A percentile compares a stretch with the other conserved stretches of the same genome.
phyloP scores from a whole-genome alignment of 1,140 invertebrate species.

The Lordiphosa collinella region DNA sequence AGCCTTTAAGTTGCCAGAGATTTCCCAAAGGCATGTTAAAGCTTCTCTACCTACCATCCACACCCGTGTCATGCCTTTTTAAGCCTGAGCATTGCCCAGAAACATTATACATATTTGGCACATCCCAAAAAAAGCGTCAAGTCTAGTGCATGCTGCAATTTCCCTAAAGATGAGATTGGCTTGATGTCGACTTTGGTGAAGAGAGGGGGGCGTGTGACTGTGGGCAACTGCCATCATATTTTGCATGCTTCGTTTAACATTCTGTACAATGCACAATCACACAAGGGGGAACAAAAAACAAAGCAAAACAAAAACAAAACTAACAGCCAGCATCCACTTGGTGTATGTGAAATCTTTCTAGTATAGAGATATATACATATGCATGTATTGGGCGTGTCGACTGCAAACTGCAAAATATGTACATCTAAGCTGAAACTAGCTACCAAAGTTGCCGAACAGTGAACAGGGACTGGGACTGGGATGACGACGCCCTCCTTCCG shows the following conservation, averaged over 20 bases:
- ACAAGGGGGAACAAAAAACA: slow-evolving; percentile 12
- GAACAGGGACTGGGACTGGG: neutral
- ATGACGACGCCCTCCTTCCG: neutral
- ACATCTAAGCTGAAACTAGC: neutral
- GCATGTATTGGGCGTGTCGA: slow-evolving; percentile 30
- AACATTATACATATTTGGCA: slow-evolving; percentile 31
- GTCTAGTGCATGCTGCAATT: slow-evolving; percentile 27
- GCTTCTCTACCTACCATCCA: neutral
- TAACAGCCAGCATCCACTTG: neutral
- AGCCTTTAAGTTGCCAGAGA: slow-evolving; percentile 13
- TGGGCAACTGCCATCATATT: slow-evolving; percentile 53
- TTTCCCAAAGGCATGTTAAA: slow-evolving; percentile 16
- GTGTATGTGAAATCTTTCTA: neutral
- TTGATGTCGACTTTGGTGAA: neutral
- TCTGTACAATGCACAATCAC: slow-evolving; percentile 50
- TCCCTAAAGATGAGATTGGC: slow-evolving; percentile 15
- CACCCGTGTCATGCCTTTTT: slow-evolving; percentile 25
- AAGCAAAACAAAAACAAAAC: slow-evolving; percentile 1
- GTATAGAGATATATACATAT: neutral
- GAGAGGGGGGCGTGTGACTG: neutral
- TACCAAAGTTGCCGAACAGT: neutral
- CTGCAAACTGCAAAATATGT: slow-evolving; percentile 27
- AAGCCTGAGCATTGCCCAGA: slow-evolving; percentile 33
- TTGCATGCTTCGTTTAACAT: slow-evolving; percentile 74
- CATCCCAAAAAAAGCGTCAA: neutral